Percentiles rank a stretch among this genome's conserved stretches.
Conservation (phyloP, 2,113 vertebrate genomes). For the Urocynchramus pylzowi region DNA sequence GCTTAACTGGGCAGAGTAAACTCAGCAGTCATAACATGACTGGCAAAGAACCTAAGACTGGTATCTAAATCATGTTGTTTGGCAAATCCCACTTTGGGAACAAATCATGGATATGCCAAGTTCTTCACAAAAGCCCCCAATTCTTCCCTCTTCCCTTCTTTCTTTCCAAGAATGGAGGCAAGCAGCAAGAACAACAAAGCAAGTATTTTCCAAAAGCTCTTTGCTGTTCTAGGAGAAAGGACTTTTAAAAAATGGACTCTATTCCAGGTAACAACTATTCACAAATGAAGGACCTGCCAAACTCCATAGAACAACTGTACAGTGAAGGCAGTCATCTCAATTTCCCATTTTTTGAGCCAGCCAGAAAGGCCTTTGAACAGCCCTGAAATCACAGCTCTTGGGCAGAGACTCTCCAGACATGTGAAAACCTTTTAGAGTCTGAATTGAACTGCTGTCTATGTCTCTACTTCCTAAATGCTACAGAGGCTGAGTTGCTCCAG, state of each 20-base stretch:
- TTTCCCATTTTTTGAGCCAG: not conserved
- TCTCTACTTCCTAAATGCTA: not conserved
- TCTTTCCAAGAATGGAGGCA: not conserved
- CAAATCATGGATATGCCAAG: constrained; percentile 1
- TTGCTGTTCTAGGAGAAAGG: not conserved
- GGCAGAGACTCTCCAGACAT: not conserved
- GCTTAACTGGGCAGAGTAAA: not conserved
- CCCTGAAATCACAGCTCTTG: not conserved
- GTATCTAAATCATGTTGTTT: not conserved
- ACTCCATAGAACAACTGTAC: not conserved
- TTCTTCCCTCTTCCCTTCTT: not conserved
- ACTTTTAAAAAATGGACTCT: not conserved
- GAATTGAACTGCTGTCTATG: not conserved
- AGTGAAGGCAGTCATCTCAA: not conserved
- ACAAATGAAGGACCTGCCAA: not conserved
- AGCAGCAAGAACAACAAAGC: not conserved
- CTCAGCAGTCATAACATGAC: not conserved
- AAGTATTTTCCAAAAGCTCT: not conserved
- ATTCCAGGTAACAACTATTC: not conserved
- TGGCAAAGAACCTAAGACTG: constrained; percentile 2
- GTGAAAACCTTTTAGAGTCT: not conserved
- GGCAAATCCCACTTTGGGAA: not conserved
- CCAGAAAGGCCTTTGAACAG: not conserved
- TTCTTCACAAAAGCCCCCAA: not conserved
- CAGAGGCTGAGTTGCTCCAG: not conserved